Conservation (phyloP, 2,888 invertebrate species). For the Zeuzera pyrina region DNA sequence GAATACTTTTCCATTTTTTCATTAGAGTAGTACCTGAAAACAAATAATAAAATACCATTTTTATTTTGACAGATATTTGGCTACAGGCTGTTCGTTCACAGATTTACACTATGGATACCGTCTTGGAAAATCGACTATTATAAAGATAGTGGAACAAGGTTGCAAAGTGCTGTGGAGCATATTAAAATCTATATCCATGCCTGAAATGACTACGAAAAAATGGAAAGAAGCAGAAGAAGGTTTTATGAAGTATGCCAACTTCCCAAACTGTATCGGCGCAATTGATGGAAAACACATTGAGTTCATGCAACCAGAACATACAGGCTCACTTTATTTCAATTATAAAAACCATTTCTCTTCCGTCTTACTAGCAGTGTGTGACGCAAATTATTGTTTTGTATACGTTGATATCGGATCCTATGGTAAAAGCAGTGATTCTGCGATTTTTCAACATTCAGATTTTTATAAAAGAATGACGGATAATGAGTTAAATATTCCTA, state of each 20-base stretch:
- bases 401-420: not conserved
- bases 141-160: slow-evolving; percentile 17
- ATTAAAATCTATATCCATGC: slow-evolving; percentile 14
- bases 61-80: slow-evolving; percentile 12
- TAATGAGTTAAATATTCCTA: not conserved
- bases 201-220: slow-evolving; percentile 15
- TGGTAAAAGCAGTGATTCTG: slow-evolving; percentile 2
- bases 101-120: slow-evolving; percentile 17
- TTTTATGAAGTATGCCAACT: slow-evolving; percentile 16
- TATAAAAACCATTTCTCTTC: slow-evolving; percentile 18
- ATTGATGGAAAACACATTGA: slow-evolving; percentile 19
- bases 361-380: slow-evolving; percentile 15
- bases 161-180: slow-evolving; percentile 19
- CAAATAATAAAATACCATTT: slow-evolving; percentile 2
- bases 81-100: slow-evolving; percentile 18
- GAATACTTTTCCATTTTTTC: slow-evolving; percentile 2
- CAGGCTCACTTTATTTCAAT: slow-evolving; percentile 18
- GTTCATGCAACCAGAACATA: slow-evolving; percentile 16
- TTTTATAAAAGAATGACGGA: not conserved
- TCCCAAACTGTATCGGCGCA: slow-evolving; percentile 18
- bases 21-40: slow-evolving; percentile 1
- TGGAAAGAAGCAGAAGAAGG: slow-evolving; percentile 15
- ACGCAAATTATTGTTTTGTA: slow-evolving; percentile 11
- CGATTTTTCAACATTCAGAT: slow-evolving; percentile 1
- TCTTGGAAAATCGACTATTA: slow-evolving; percentile 18